Percentiles rank a stretch among this genome's conserved stretches.
Evolutionary conservation across 2,888 invertebrate genomes (phyloP).

Genomic region (Eilema sororculum): DNA sequence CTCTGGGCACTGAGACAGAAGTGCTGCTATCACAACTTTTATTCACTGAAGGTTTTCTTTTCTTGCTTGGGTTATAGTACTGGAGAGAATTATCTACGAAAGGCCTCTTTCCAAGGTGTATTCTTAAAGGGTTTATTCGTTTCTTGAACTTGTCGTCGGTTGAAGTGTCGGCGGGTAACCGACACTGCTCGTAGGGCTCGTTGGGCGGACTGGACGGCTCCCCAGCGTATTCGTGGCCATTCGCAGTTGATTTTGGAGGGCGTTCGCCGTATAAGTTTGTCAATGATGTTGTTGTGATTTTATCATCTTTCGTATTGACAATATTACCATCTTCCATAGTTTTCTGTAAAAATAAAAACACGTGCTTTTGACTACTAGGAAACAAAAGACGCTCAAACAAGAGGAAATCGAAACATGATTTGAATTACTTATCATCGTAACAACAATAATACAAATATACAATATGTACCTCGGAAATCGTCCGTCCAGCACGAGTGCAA

Average conservation of each 20-base stretch:
- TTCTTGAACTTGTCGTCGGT: slow-evolving; percentile 75
- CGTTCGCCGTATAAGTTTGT: slow-evolving; percentile 75
- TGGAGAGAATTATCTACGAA: slow-evolving; percentile 80
- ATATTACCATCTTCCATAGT: slow-evolving; percentile 87
- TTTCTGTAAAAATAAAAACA: slow-evolving; percentile 83
- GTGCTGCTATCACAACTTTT: slow-evolving; percentile 71
- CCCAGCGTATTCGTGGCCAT: slow-evolving; percentile 75
- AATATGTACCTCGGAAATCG: slow-evolving; percentile 82
- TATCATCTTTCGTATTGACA: slow-evolving; percentile 79
- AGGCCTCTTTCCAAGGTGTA: slow-evolving; percentile 82
- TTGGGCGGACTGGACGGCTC: slow-evolving; percentile 64
- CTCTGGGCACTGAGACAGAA: slow-evolving; percentile 64
- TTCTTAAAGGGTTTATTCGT: slow-evolving; percentile 81
- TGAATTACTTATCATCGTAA: slow-evolving; percentile 71
- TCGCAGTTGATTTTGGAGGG: slow-evolving; percentile 73
- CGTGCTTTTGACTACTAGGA: slow-evolving; percentile 77
- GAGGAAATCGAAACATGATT: slow-evolving; percentile 79
- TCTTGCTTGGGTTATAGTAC: slow-evolving; percentile 72
- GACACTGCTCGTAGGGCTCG: slow-evolving; percentile 60
- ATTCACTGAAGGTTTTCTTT: slow-evolving; percentile 68
- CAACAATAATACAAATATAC: slow-evolving; percentile 65
- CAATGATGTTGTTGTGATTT: slow-evolving; percentile 71
- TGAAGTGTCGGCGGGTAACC: slow-evolving; percentile 61
- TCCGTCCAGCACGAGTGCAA: slow-evolving; percentile 86
- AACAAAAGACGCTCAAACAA: slow-evolving; percentile 84